These are phyloP conservation scores for Anableps anableps DNA, from an alignment of 2,797 vertebrate genomes.

Conservation along the genomic window DNA sequence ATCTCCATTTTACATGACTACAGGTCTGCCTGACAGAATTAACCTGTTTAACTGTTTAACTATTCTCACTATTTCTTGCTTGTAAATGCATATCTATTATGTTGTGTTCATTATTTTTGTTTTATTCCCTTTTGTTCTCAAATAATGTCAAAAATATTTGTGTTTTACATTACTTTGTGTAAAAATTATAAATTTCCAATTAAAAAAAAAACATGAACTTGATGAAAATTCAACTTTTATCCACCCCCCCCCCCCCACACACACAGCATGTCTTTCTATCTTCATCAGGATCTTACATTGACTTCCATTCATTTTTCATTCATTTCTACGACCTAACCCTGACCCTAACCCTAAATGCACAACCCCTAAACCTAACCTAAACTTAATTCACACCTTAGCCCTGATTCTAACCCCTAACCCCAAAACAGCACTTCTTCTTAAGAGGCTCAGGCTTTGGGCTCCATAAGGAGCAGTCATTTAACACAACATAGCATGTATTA, in stretches of 20 bases:
- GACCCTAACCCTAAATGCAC: too few relatives aligned
- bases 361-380: neutral
- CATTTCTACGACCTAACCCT: neutral
- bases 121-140: neutral
- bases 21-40: neutral
- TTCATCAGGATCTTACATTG: too few relatives aligned
- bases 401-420: neutral
- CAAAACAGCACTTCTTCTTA: neutral
- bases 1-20: neutral
- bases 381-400: neutral
- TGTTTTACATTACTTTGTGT: neutral
- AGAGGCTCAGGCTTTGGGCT: neutral
- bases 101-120: neutral
- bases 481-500: neutral
- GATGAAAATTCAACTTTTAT: neutral
- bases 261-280: too few relatives aligned
- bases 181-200: neutral
- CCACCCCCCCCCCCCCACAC: too few relatives aligned
- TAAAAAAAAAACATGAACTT: neutral
- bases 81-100: neutral
- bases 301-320: neutral
- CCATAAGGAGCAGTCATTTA: neutral
- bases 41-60: neutral
- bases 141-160: neutral
- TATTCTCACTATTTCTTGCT: neutral